Conservation (phyloP, 2,797 vertebrate genomes). For the Australoheros facetus region DNA sequence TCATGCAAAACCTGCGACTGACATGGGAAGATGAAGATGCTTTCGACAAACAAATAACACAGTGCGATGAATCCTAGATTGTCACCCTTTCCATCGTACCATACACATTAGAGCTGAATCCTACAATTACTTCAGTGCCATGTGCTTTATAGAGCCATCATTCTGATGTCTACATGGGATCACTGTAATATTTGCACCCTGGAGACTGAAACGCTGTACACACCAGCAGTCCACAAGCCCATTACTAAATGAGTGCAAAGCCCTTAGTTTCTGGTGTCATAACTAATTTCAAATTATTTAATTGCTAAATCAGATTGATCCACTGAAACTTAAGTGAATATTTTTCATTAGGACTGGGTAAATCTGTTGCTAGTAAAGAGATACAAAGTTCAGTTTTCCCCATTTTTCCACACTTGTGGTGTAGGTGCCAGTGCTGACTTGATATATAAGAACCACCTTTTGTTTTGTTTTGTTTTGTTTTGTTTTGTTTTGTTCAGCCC, state of each 20-base stretch:
- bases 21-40: background rate
- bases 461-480: too few relatives aligned
- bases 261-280: background rate
- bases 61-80: background rate
- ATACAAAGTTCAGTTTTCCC: too few relatives aligned
- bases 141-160: background rate
- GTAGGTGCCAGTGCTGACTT: too few relatives aligned
- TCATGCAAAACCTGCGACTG: background rate
- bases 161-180: background rate
- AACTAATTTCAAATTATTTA: too few relatives aligned
- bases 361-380: too few relatives aligned
- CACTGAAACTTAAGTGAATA: too few relatives aligned
- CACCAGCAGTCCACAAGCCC: background rate
- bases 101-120: background rate
- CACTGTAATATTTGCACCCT: background rate
- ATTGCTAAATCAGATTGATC: too few relatives aligned
- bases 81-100: background rate
- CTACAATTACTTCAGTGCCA: constrained; percentile 7
- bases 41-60: constrained; percentile 5
- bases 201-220: background rate
- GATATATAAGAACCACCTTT: too few relatives aligned
- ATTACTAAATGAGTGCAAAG: background rate
- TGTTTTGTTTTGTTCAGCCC: too few relatives aligned
- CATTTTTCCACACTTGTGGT: too few relatives aligned
- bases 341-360: too few relatives aligned